Percentiles rank a stretch among this genome's conserved stretches.
phyloP scores from a whole-genome alignment of 2,888 invertebrate species.

The Tetrapedia diversipes region DNA sequence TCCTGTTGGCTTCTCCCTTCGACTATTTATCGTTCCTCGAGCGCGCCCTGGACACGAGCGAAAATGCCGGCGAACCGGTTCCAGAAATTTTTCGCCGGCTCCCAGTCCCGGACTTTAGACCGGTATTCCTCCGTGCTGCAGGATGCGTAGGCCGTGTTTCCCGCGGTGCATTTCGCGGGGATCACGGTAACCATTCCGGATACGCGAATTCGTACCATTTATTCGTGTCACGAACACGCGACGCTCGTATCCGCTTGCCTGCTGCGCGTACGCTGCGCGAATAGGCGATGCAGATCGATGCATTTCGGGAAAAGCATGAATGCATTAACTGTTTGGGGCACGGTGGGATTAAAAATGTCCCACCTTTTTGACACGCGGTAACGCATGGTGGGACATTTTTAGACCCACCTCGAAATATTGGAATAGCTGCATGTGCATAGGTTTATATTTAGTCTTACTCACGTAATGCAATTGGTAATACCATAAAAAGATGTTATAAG shows the following conservation, averaged over 20 bases:
- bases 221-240: slow-evolving; percentile 40
- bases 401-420: too few relatives aligned
- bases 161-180: slow-evolving; percentile 53
- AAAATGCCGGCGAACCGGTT: slow-evolving; percentile 69
- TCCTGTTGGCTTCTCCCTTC: slow-evolving; percentile 39
- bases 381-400: too few relatives aligned
- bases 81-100: slow-evolving; percentile 67
- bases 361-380: too few relatives aligned
- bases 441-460: too few relatives aligned
- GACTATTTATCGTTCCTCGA: slow-evolving; percentile 48
- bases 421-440: too few relatives aligned
- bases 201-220: slow-evolving; percentile 46
- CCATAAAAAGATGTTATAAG: too few relatives aligned
- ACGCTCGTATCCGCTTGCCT: slow-evolving; percentile 32
- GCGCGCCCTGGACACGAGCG: slow-evolving; percentile 47
- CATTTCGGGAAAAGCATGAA: neutral
- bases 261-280: neutral
- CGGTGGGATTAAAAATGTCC: too few relatives aligned
- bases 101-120: slow-evolving; percentile 69
- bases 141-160: slow-evolving; percentile 63
- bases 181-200: slow-evolving; percentile 44
- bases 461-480: too few relatives aligned
- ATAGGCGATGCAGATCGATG: slow-evolving; percentile 19
- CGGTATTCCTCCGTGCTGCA: slow-evolving; percentile 64
- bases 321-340: too few relatives aligned